Evolutionary conservation across 2,797 vertebrate species (phyloP).

Genomic region (Pseudopleuronectes americanus): DNA sequence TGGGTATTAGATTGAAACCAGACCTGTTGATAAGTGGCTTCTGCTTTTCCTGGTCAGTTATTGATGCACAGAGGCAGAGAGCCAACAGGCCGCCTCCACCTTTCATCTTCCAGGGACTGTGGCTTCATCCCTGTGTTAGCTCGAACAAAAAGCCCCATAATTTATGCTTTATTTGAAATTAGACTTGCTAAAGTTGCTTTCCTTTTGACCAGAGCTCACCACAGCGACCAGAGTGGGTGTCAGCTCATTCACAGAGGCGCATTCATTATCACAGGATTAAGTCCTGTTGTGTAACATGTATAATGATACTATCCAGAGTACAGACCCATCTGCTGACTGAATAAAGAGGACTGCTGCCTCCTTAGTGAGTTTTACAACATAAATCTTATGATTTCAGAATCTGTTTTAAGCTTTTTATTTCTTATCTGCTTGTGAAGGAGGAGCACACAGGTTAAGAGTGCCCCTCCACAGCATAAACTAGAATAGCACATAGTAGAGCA

Average conservation of each 20-base stretch:
- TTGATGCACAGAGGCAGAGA: conserved; percentile 41
- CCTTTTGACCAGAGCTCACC: conserved; percentile 40
- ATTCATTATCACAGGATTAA: conserved; percentile 47
- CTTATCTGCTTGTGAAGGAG: neutral
- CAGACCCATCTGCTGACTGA: conserved; percentile 38
- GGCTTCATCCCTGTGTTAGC: conserved; percentile 22
- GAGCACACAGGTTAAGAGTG: neutral
- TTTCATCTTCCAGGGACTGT: conserved; percentile 60
- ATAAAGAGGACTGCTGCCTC: conserved; percentile 26
- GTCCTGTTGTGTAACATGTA: conserved; percentile 30
- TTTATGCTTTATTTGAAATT: conserved; percentile 44
- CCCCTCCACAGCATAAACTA: neutral
- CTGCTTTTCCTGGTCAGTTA: conserved; percentile 26
- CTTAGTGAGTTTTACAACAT: conserved; percentile 2
- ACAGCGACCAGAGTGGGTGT: conserved; percentile 21
- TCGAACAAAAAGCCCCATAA: conserved; percentile 20
- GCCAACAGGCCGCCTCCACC: neutral
- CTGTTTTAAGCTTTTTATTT: neutral
- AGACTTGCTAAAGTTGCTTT: conserved; percentile 69
- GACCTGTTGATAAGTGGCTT: conserved; percentile 28
- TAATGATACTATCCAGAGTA: conserved; percentile 11
- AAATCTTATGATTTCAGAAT: neutral
- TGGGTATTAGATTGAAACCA: conserved; percentile 65
- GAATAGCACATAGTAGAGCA: no score
- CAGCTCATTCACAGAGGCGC: conserved; percentile 32